Evolutionary conservation across 2,888 invertebrate species (phyloP).

Genomic region (Perdita meconis): DNA sequence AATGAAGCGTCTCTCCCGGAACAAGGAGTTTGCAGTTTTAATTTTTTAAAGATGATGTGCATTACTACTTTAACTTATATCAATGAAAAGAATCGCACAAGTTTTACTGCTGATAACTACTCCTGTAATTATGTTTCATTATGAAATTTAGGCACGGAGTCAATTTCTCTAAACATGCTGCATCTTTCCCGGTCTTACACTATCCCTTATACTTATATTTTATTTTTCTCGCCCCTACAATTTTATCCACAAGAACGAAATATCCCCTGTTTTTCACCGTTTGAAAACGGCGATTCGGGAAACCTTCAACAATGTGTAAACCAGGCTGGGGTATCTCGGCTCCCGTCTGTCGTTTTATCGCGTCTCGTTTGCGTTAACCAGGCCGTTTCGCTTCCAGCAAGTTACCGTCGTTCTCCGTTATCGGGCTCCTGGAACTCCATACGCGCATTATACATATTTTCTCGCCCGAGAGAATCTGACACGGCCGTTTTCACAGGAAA

Average conservation of each 20-base stretch:
- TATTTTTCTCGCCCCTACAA: too few relatives aligned
- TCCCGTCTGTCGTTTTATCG: slow-evolving; percentile 45
- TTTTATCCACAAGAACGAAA: neutral
- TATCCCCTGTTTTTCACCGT: neutral
- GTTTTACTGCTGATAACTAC: too few relatives aligned
- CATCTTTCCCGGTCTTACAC: too few relatives aligned
- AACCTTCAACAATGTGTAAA: slow-evolving; percentile 41
- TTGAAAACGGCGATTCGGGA: slow-evolving; percentile 29
- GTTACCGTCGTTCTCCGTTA: slow-evolving; percentile 47
- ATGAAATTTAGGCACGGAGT: too few relatives aligned
- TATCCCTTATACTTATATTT: too few relatives aligned
- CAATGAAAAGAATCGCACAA: too few relatives aligned
- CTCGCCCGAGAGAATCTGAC: neutral
- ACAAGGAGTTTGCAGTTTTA: too few relatives aligned
- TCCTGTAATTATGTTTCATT: too few relatives aligned
- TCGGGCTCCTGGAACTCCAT: slow-evolving; percentile 27
- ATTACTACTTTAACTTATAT: too few relatives aligned
- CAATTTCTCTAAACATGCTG: too few relatives aligned
- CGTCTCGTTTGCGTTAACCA: slow-evolving; percentile 57
- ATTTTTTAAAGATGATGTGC: too few relatives aligned
- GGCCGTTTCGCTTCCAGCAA: slow-evolving; percentile 37
- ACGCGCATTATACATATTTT: slow-evolving; percentile 9
- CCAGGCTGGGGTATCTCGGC: slow-evolving; percentile 25
- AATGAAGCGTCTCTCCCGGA: too few relatives aligned
- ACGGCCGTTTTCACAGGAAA: neutral